Evolutionary conservation across 2,797 vertebrate genomes (phyloP), one percentile per base, ranked within the genome.

Genomic region (Tinamus major): DNA sequence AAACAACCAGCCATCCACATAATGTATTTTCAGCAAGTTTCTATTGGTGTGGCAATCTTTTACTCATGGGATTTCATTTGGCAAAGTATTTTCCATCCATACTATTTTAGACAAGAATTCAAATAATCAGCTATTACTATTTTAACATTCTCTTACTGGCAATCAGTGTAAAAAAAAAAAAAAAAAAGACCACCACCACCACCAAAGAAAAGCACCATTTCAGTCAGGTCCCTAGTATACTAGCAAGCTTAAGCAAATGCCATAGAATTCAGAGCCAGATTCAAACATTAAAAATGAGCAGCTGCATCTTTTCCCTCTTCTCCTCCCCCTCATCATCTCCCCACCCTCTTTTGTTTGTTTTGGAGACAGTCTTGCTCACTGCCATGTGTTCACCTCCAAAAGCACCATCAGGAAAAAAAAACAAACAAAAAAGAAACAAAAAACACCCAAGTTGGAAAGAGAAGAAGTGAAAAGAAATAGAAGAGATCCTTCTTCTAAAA

Each of bases 291-390:
- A 94, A 94, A 90, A 74, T 19, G 26, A 95, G 71, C 93, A 96
- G 89, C 94, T 95, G 93, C 68, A 74, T 82, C 92, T 93, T 92
- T 84, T 92, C 75, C 46, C 51, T 64, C 56, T 82, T 74, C 51
- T 94, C 69, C 74, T 94, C 72, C 64, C 46, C 39, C 70, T 72
- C 90, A 94, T 86, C 77, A 92, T 39, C 29, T 93, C 91, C 49
- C 77, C 93, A 93, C 89, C 80, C 92, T 92, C 44, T 79, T 96
- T 77, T 94, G 79, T 95, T 96, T 94, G 94, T 93, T 96, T 94
- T 96, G 93, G 93, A 96, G 83, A 96, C 92, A 88, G 59, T 16
- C 42, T 70, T 88, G 53, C 29, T 92, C 91, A 79, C 64, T 79
- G 88, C 65, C 70, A 90, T 2, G 7, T 70, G 63, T 86, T 86